phyloP scores from a whole-genome alignment of 2,888 invertebrate species.

The Trimorus sp. region DNA sequence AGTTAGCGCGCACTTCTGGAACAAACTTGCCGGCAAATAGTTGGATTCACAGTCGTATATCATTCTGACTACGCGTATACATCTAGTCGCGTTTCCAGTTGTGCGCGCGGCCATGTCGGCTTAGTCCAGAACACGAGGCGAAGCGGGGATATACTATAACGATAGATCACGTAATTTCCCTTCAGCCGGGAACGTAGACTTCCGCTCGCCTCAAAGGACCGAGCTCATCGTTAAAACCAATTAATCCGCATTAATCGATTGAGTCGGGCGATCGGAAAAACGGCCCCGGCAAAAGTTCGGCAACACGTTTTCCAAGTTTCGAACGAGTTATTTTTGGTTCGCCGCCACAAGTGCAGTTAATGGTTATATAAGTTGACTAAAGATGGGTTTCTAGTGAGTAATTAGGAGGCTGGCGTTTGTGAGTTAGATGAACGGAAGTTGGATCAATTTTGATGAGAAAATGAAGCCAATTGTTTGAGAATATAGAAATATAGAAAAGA shows the following conservation, averaged over 20 bases:
- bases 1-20: constrained; percentile 66
- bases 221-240: constrained; percentile 48
- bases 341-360: constrained; percentile 52
- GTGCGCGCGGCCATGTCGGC: constrained; percentile 66
- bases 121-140: constrained; percentile 61
- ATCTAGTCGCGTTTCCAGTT: constrained; percentile 64
- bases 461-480: constrained; percentile 18
- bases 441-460: constrained; percentile 35
- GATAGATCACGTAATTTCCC: constrained; percentile 67
- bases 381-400: constrained; percentile 33
- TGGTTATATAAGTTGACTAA: constrained; percentile 49
- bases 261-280: constrained; percentile 31
- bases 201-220: constrained; percentile 46
- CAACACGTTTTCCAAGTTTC: constrained; percentile 10
- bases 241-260: constrained; percentile 59
- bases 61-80: constrained; percentile 71
- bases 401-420: constrained; percentile 32
- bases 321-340: constrained; percentile 14
- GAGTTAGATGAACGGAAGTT: constrained; percentile 34
- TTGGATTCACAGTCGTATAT: constrained; percentile 72
- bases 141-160: constrained; percentile 50
- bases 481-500: background rate
- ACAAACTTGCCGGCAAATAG: constrained; percentile 73
- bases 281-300: constrained; percentile 23
- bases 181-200: constrained; percentile 39